These are phyloP conservation scores for Ursus arctos DNA, from an alignment of 2,113 vertebrate genomes.

Conservation along the genomic window DNA sequence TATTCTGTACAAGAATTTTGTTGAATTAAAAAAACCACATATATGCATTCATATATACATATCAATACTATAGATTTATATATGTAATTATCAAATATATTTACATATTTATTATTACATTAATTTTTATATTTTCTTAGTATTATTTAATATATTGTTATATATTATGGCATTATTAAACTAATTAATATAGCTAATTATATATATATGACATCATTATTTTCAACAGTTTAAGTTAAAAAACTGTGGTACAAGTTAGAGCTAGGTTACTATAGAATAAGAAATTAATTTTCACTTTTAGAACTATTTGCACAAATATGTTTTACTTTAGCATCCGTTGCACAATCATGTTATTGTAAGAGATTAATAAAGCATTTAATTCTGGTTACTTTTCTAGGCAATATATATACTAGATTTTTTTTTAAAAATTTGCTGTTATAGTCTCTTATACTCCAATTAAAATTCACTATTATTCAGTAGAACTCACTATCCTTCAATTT, in stretches of 20 bases:
- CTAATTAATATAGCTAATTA: neutral
- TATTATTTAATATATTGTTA: neutral
- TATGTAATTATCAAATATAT: neutral
- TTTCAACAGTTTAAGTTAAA: conserved; percentile 13
- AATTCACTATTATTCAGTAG: neutral
- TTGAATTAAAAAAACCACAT: neutral
- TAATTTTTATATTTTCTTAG: neutral
- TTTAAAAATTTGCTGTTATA: neutral
- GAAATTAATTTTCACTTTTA: conserved; percentile 12
- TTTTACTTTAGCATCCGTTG: neutral
- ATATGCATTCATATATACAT: neutral
- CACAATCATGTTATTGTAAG: neutral
- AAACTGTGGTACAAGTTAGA: neutral
- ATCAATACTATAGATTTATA: neutral
- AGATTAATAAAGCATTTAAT: neutral
- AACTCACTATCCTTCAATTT: neutral
- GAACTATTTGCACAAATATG: neutral
- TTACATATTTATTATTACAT: neutral
- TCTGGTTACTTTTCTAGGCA: neutral
- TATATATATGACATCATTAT: neutral
- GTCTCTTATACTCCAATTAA: neutral
- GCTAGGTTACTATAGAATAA: neutral
- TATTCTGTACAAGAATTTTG: neutral
- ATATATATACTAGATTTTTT: neutral
- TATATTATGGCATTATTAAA: neutral